Percentiles rank a stretch among this genome's conserved stretches.
Evolutionary conservation across 2,888 invertebrate genomes (phyloP).

Genomic region (Hirtodrosophila cameraria): DNA sequence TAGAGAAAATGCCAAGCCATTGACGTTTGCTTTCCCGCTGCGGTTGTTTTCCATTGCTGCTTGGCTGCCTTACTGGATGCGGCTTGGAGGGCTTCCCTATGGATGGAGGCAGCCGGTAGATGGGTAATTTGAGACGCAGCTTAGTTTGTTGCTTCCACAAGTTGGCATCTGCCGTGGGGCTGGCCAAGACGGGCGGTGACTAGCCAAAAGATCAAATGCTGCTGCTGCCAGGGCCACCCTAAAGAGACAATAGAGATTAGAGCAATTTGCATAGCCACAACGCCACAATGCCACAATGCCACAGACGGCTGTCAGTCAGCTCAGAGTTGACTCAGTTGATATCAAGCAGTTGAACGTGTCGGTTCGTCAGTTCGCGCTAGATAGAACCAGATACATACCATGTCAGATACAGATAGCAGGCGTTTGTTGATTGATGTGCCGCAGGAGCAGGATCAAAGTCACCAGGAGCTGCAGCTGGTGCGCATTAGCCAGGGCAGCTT

Average conservation of each 20-base stretch:
- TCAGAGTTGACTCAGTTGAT: constrained; percentile 48
- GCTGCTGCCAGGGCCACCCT: constrained; percentile 36
- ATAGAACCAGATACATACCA: constrained; percentile 6
- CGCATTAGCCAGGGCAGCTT: constrained; percentile 24
- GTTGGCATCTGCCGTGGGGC: constrained; percentile 27
- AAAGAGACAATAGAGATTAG: constrained; percentile 22
- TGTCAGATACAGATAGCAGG: constrained; percentile 61
- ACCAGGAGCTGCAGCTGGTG: constrained; percentile 66
- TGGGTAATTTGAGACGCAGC: constrained; percentile 52
- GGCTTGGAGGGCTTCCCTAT: constrained; percentile 71
- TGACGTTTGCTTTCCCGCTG: constrained; percentile 37
- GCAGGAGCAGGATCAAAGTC: constrained; percentile 37
- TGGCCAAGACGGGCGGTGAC: constrained; percentile 37
- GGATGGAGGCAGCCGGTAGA: constrained; percentile 24
- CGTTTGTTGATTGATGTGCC: constrained; percentile 33
- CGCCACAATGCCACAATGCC: too few species aligned
- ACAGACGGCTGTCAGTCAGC: constrained; percentile 17
- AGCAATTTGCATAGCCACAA: constrained; percentile 17
- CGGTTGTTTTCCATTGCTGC: constrained; percentile 51
- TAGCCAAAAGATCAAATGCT: constrained; percentile 47
- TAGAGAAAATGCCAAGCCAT: constrained; percentile 22
- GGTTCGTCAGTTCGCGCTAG: constrained; percentile 30
- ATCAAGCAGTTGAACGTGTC: constrained; percentile 57
- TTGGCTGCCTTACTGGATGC: constrained; percentile 38
- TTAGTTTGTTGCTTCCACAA: constrained; percentile 16